Base-by-base conservation (phyloP, 1,140 invertebrate genomes). In the Sycobia sp. region DNA sequence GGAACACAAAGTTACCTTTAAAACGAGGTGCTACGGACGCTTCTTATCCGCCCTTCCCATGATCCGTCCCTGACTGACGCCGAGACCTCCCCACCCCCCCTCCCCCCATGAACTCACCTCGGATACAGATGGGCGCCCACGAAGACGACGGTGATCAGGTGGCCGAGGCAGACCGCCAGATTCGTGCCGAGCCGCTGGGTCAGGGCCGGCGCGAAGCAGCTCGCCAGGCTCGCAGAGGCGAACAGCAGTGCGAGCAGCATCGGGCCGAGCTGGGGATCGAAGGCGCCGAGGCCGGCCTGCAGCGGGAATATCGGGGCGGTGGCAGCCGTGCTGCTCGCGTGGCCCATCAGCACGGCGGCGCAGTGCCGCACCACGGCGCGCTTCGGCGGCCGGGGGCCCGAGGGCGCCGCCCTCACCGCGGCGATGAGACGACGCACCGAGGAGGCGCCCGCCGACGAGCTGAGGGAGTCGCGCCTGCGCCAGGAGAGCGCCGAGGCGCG, bases 351-450 rank as follows among this genome's bases (percentile, higher is more conserved):
- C 56, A 87, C 64, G 56, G 84, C 72, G 47, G 84, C 77, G 64
- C 87, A 85, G 62, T 88, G 87, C 0, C 81, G 78, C 22, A 69
- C 74, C 64, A 65, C 84, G 60, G 76, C 82, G 72, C 69, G 85
- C 67, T 73, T 85, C 71, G 79, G 84, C 71, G 76, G 84, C 60
- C 72, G 78, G 27, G 72, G 81, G 71, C 58, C 82, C 68, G 64
- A 82, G 54, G 83, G 82, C 38, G 83, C 80, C 4, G 82, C 68
- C 34, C 82, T 73, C 16, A 87, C 87, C 0, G 88, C 79, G 1
- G 86, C 83, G n/a, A 90, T 86, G 0, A 90, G 76, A 0, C 87
- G 79, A 7, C 87, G 82, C 0, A 90, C 88, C 1, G 88, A 89
- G 0, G 87, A 88, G 0, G 87, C 86, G 0, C 88, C 88, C 9